Evolutionary conservation across 2,888 invertebrate genomes (phyloP), one percentile per base, ranked within the genome.

Genomic region (Hofmannophila pseudospretella): DNA sequence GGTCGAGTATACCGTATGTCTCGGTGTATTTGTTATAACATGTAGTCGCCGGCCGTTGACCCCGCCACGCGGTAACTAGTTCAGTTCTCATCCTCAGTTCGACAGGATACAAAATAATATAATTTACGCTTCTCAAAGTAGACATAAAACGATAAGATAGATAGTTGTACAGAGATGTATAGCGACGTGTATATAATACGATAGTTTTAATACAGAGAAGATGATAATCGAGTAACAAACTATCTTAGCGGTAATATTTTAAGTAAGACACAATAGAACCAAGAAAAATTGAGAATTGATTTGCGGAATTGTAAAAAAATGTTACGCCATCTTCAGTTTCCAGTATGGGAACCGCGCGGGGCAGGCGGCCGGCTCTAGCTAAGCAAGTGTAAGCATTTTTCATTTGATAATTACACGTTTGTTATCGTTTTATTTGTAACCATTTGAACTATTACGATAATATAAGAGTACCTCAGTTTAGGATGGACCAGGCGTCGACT

Each of bases 401-500:
- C 63, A 73, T 82, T 86, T 86, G 61, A 66, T 75, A 81, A 16
- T 74, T 82, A 85, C 77, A 84, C 72, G 68, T 82, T 79, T 85
- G 86, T 86, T 86, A 84, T 73, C 72, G 84, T 84, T 86, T 86
- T 44, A 75, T 86, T 86, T 85, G 74, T 85, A 84, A 82, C 79
- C 78, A 78, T 81, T 81, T 58, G 9, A 84, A 82, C 76, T 84
- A 85, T 82, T 84, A 81, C 76, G 65, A 77, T 81, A 80, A 74
- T 69, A 78, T 80, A 82, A 73, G 78, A 71, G 69, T 79, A 85
- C 78, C 84, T 86, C 85, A 80, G 82, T 80, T 84, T 79, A 85
- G 79, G 85, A 82, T 80, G 79, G 84, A 84, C 84, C 84, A 85
- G 81, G 82, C 84, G 84, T 82, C 84, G 85, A 84, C 85, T 85